Conservation (phyloP, 2,888 invertebrate species). For the Parelbella ahira region DNA sequence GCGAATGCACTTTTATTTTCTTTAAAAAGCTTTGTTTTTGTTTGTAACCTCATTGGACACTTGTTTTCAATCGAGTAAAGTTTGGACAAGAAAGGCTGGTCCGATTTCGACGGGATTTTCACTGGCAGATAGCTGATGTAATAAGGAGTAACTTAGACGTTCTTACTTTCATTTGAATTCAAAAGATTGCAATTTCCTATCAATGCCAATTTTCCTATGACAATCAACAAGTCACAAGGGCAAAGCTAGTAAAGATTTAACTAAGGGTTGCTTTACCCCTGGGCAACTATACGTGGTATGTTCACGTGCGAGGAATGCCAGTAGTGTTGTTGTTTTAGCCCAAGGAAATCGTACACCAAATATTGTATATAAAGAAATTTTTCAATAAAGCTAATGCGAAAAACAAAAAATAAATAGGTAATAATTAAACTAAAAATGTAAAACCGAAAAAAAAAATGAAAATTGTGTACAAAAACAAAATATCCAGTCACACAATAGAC, state of each 20-base stretch:
- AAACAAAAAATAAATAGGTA: background rate
- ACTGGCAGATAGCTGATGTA: too few relatives aligned
- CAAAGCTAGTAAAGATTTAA: constrained; percentile 24
- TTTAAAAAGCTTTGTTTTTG: background rate
- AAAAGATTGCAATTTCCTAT: constrained; percentile 18
- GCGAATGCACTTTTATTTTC: constrained; percentile 5
- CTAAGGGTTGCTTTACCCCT: constrained; percentile 23
- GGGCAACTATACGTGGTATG: constrained; percentile 4
- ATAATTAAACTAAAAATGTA: too few relatives aligned
- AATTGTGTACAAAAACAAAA: too few relatives aligned
- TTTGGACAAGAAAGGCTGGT: too few relatives aligned
- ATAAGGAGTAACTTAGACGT: too few relatives aligned
- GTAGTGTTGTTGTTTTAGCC: background rate
- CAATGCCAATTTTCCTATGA: constrained; percentile 26
- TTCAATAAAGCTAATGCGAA: background rate
- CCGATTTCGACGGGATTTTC: too few relatives aligned
- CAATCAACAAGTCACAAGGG: constrained; percentile 28
- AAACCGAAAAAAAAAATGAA: too few relatives aligned
- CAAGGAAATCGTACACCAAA: background rate
- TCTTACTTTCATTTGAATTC: background rate
- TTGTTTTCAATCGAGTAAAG: too few relatives aligned
- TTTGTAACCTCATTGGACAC: too few relatives aligned
- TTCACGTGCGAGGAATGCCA: constrained; percentile 2
- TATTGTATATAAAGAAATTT: background rate
- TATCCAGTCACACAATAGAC: too few relatives aligned